phyloP scores from a whole-genome alignment of 2,888 invertebrate genomes.

The Hirtodrosophila alboralis region DNA sequence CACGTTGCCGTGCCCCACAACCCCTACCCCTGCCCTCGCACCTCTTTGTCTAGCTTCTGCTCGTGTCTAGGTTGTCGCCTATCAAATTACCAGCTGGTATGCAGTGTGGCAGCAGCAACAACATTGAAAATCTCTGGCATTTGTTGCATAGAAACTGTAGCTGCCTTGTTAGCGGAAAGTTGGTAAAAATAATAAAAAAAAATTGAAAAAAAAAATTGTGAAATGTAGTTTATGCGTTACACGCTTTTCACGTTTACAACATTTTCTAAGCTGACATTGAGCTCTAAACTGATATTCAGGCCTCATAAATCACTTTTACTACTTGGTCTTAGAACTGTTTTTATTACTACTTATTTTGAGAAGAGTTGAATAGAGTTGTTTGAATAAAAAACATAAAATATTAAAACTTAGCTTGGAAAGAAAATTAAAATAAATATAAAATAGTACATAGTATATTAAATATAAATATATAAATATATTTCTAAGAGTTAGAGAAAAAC shows the following conservation, averaged over 20 bases:
- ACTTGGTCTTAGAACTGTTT: neutral
- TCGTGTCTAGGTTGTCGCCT: conserved; percentile 64
- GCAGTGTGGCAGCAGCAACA: conserved; percentile 46
- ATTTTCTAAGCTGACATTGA: conserved; percentile 11
- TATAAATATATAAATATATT: too few relatives aligned
- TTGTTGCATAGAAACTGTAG: conserved; percentile 35
- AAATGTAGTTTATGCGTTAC: conserved; percentile 44
- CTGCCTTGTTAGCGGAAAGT: conserved; percentile 32
- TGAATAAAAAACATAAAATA: too few relatives aligned
- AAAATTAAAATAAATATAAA: too few relatives aligned
- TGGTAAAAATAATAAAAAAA: too few relatives aligned
- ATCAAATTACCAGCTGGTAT: conserved; percentile 67
- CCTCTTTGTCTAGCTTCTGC: conserved; percentile 15
- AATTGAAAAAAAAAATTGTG: too few relatives aligned
- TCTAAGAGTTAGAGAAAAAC: too few relatives aligned
- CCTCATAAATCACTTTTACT: conserved; percentile 31
- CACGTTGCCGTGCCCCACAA: conserved; percentile 38
- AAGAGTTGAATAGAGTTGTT: too few relatives aligned
- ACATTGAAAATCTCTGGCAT: conserved; percentile 45
- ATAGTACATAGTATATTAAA: too few relatives aligned
- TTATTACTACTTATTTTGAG: neutral
- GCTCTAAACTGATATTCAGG: neutral
- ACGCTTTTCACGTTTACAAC: conserved; percentile 16
- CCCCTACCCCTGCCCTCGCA: conserved; percentile 10
- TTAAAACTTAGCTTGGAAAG: too few relatives aligned